Conservation (phyloP, 2,113 vertebrate genomes). For the Gasterosteus aculeatus region DNA sequence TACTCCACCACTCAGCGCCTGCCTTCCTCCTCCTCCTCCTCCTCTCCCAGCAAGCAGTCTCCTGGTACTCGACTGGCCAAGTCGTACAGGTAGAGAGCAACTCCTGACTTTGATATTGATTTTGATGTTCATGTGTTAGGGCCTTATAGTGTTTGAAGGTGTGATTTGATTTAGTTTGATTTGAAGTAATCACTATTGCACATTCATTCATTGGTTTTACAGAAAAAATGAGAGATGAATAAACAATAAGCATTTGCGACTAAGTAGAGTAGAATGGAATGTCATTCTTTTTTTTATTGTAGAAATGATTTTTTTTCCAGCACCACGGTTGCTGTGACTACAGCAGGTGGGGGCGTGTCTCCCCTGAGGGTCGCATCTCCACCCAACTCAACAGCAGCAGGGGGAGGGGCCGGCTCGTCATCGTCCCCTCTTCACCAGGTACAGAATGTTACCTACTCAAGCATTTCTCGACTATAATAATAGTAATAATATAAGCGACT, state of each 20-base stretch:
- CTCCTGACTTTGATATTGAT: conserved; percentile 13
- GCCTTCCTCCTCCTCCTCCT: conserved; percentile 87
- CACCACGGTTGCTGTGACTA: conserved; percentile 75
- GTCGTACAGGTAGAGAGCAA: conserved; percentile 90
- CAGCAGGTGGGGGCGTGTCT: conserved; percentile 78
- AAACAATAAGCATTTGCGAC: background rate
- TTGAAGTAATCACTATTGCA: conserved; percentile 1
- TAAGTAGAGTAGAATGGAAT: background rate
- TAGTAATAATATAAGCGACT: background rate
- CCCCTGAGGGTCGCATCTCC: conserved; percentile 91
- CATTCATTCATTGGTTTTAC: conserved; percentile 13
- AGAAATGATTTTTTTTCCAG: conserved; percentile 47
- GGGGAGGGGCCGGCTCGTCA: conserved; percentile 74
- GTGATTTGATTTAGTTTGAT: background rate
- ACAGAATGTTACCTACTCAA: background rate
- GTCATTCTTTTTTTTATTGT: background rate
- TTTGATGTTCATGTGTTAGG: conserved; percentile 8
- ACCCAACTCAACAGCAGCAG: conserved; percentile 77
- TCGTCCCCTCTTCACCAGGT: conserved; percentile 80
- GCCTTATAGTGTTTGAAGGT: conserved; percentile 5
- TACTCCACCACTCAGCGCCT: conserved; percentile 88
- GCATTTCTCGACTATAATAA: background rate
- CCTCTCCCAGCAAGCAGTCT: conserved; percentile 92
- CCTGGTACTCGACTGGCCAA: conserved; percentile 90
- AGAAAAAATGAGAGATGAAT: background rate